Percentiles rank a stretch among this genome's conserved stretches.
phyloP scores from a whole-genome alignment of 2,888 invertebrate species.

The Axea sp. region DNA sequence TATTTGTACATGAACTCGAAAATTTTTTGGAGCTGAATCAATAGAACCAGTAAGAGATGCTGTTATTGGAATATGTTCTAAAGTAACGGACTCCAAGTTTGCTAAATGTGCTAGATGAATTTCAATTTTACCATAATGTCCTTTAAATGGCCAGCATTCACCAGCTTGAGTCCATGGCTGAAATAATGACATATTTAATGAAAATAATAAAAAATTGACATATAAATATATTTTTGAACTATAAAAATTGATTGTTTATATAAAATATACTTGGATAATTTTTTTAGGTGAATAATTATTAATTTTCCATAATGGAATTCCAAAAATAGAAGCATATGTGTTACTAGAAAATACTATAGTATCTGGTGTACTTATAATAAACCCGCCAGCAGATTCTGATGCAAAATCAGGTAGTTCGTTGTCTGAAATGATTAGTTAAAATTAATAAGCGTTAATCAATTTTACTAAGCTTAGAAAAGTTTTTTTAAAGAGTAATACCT shows the following conservation, averaged over 20 bases:
- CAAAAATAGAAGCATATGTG: conserved; percentile 66
- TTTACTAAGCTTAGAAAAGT: no score
- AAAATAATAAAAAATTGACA: neutral
- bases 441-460: no score
- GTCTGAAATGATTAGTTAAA: no score
- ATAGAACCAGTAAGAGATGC: conserved; percentile 81
- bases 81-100: conserved; percentile 80
- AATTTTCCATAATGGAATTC: conserved; percentile 70
- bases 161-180: conserved; percentile 79
- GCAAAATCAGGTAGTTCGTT: conserved; percentile 72
- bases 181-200: neutral
- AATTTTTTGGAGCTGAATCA: conserved; percentile 81
- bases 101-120: conserved; percentile 74
- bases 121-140: conserved; percentile 78
- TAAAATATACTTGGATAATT: conserved; percentile 69
- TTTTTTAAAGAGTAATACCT: no score
- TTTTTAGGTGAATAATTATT: conserved; percentile 71
- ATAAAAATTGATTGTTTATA: neutral
- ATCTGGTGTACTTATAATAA: conserved; percentile 72
- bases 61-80: conserved; percentile 82
- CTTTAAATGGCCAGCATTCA: conserved; percentile 84
- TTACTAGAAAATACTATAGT: conserved; percentile 66
- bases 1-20: conserved; percentile 75
- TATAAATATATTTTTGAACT: neutral
- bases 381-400: conserved; percentile 72